A percentile compares a stretch with the other conserved stretches of the same genome.
Conservation (phyloP, 2,797 vertebrate species). For the Acipenser oxyrinchus region DNA sequence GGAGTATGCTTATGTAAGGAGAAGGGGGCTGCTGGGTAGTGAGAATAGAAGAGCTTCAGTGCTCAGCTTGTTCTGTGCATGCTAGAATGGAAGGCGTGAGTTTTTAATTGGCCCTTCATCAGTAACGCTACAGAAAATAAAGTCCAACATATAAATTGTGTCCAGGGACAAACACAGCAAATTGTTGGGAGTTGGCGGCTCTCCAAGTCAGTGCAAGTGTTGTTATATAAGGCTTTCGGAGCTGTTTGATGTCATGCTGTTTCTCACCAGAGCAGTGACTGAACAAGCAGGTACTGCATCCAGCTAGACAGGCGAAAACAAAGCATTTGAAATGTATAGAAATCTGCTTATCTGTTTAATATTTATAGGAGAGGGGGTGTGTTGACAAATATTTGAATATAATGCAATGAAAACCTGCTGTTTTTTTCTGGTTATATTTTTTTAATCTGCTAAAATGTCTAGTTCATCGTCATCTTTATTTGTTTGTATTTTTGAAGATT, state of each 20-base stretch:
- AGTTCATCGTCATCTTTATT: no score
- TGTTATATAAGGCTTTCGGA: slow-evolving; percentile 39
- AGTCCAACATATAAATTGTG: slow-evolving; percentile 14
- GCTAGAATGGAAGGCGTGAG: background rate
- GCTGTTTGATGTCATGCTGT: slow-evolving; percentile 32
- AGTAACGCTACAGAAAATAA: slow-evolving; percentile 13
- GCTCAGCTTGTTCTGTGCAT: background rate
- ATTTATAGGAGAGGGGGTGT: no score
- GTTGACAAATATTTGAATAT: no score
- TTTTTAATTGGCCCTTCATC: slow-evolving; percentile 6
- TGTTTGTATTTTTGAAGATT: no score
- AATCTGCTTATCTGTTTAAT: no score
- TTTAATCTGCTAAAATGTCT: no score
- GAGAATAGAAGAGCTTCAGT: background rate
- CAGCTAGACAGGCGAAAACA: slow-evolving; percentile 31
- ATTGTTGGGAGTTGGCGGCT: slow-evolving; percentile 26
- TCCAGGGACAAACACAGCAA: slow-evolving; percentile 13
- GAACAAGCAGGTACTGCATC: slow-evolving; percentile 32
- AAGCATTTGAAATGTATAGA: no score
- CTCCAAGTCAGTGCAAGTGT: slow-evolving; percentile 25
- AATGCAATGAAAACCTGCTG: no score
- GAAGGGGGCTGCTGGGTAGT: background rate
- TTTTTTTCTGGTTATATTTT: no score
- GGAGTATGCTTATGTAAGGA: background rate
- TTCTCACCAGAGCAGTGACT: slow-evolving; percentile 34